Conservation (phyloP, 2,797 vertebrate species). For the Cephalopachus bancanus region DNA sequence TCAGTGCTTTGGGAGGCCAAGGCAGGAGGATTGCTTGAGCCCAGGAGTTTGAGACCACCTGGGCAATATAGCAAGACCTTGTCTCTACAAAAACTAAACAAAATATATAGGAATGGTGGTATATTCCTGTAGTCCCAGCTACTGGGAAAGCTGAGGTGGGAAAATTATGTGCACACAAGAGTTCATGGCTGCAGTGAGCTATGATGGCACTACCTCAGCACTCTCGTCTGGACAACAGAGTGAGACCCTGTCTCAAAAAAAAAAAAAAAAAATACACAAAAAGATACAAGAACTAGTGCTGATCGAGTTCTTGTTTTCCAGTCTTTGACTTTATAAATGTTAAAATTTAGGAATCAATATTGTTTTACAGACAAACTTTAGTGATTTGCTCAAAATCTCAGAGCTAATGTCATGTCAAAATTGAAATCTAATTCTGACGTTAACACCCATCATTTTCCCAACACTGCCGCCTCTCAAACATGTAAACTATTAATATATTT, state of each 20-base stretch:
- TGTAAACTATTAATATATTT: conserved; percentile 19
- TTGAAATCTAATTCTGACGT: conserved; percentile 1
- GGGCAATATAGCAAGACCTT: no score
- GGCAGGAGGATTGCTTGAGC: no score
- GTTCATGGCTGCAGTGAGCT: no score
- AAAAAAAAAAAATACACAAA: not conserved
- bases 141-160: no score
- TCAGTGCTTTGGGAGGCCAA: no score
- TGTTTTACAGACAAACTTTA: conserved; percentile 38
- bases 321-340: not conserved
- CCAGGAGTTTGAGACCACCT: no score
- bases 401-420: conserved; percentile 27
- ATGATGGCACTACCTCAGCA: no score
- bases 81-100: no score
- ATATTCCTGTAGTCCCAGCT: no score
- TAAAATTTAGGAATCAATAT: not conserved
- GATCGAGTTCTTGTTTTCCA: conserved; percentile 10
- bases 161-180: no score
- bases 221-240: no score
- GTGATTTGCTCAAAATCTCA: conserved; percentile 36
- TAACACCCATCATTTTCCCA: not conserved
- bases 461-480: not conserved
- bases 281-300: not conserved
- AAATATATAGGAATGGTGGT: no score
- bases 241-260: not conserved